Conservation (phyloP, 2,888 invertebrate genomes). For the Pyrgus malvae region DNA sequence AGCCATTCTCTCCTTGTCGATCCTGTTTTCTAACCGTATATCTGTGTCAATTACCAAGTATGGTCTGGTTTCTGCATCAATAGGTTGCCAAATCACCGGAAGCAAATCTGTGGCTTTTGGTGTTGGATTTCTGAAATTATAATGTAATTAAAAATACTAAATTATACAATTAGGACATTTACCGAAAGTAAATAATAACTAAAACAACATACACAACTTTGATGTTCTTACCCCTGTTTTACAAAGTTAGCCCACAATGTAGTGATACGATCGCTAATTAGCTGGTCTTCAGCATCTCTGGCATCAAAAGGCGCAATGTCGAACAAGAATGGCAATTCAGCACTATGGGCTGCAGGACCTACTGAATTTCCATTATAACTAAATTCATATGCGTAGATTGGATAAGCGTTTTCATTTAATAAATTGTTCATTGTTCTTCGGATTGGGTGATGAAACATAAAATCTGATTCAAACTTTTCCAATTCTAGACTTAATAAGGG, state of each 20-base stretch:
- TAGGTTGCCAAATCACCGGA: slow-evolving; percentile 57
- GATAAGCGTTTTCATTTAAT: slow-evolving; percentile 56
- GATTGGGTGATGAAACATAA: slow-evolving; percentile 60
- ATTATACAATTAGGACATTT: too few species aligned
- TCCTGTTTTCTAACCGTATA: slow-evolving; percentile 49
- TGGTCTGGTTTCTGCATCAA: slow-evolving; percentile 50
- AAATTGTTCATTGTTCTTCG: slow-evolving; percentile 56
- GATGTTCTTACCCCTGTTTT: slow-evolving; percentile 68
- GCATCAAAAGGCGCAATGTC: slow-evolving; percentile 36
- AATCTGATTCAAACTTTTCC: slow-evolving; percentile 63
- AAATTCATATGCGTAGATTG: slow-evolving; percentile 63
- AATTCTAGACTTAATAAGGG: slow-evolving; percentile 45
- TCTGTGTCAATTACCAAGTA: slow-evolving; percentile 60
- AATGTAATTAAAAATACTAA: too few species aligned
- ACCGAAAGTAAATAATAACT: too few species aligned
- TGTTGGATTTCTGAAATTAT: slow-evolving; percentile 60
- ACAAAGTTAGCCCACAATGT: slow-evolving; percentile 69
- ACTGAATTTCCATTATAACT: slow-evolving; percentile 51
- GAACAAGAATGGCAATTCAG: slow-evolving; percentile 64
- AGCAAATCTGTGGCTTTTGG: slow-evolving; percentile 48
- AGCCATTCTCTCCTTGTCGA: slow-evolving; percentile 61
- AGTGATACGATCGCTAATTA: slow-evolving; percentile 55
- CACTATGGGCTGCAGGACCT: slow-evolving; percentile 52
- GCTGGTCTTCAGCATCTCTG: slow-evolving; percentile 47
- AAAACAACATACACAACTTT: too few species aligned